Base-by-base conservation (phyloP, 2,888 invertebrate species). In the Dicranocentrus wangi region DNA sequence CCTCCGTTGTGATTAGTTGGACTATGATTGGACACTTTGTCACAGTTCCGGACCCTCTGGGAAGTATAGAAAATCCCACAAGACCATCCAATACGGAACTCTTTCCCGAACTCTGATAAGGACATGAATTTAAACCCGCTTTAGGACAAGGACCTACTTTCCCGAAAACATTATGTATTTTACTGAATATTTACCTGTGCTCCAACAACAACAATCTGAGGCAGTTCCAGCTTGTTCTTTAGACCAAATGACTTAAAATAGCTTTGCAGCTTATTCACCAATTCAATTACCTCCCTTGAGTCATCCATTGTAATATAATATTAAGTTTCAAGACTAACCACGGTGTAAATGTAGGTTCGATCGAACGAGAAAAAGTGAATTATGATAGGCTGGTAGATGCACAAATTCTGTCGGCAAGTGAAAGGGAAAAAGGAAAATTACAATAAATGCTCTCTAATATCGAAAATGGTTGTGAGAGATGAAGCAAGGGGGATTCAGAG, bases 191-290 rank as follows among this genome's bases (percentile, higher is more conserved):
- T 3, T 43, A 65, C 65, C 65, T 99, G 99, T 89, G 99, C 99
- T 91, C 99, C 99, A 90, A 99, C 99, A 88, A 99, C 99, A 87
- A 99, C 99, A 90, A 99, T 99, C 92, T 99, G 99, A 88, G 99
- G 99, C 90, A 99, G 92, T 92, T 99, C 99, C 10, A 65, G 21
- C 21, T 65, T 39, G 2, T 5, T 15, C 2, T 39, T 5, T 0
- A 10, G 1, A 1, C 65, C 65, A 39, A 43, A 42, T 13, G 65
- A 8, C 21, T 21, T 23, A 7, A 43, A 43, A 39, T 8, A 43
- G 19, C 10, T 19, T 65, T 65, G 65, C 15, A 65, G 43, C 23
- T 43, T 39, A 23, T 65, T 65, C 15, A 65, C 21, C 2, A 65
- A 17, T 21, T 42, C 23, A 42, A 65, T 65, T 15, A 65, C 21